Base-by-base conservation (phyloP, 35 echinoderm and acorn worm genomes). In the Ophiothrix spiculata region DNA sequence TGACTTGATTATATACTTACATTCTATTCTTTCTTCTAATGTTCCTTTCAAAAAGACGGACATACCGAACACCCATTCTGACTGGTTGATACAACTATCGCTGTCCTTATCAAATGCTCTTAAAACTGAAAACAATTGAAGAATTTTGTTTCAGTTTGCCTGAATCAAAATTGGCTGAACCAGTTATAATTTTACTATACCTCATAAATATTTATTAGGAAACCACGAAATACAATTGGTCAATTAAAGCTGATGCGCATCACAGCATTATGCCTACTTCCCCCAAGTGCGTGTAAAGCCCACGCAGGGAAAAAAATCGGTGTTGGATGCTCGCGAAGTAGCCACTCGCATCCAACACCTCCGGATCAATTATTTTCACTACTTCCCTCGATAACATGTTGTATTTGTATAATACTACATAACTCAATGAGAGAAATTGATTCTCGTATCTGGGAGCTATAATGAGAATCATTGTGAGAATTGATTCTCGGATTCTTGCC, bases 1-100 rank as follows among this genome's bases (percentile, higher is more conserved):
- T n/a, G n/a, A n/a, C n/a, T n/a, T n/a, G n/a, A n/a, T n/a, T n/a
- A 39, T 80, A 39, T 93, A 98, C 95, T 98, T 37, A 98, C 95
- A 98, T 36, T 76, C 33, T 36, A 79, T 90, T 77, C 86, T 86
- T 75, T 98, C 91, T 37, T 93, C 86, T 13, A 84, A 31, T 31
- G 75, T 89, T 69, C 95, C 95, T 75, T 90, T 88, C 3, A 98
- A 85, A 77, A 94, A 94, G 32, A 98, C 89, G 15, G 95, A 98
- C 21, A 98, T 77, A 64, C 95, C 95, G 25, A 87, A 64, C 19
- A 98, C 49, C 91, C 91, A 98, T 75, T 98, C 95, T 25, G 64
- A 74, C 40, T 86, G 40, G 46, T 89, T 94, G 28, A 98, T 81
- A 40, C 81, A 98, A 81, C 89, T 90, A 45, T 98, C 95, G n/a